Base-by-base conservation (phyloP, 2,888 invertebrate species). In the Tipula vernalis region DNA sequence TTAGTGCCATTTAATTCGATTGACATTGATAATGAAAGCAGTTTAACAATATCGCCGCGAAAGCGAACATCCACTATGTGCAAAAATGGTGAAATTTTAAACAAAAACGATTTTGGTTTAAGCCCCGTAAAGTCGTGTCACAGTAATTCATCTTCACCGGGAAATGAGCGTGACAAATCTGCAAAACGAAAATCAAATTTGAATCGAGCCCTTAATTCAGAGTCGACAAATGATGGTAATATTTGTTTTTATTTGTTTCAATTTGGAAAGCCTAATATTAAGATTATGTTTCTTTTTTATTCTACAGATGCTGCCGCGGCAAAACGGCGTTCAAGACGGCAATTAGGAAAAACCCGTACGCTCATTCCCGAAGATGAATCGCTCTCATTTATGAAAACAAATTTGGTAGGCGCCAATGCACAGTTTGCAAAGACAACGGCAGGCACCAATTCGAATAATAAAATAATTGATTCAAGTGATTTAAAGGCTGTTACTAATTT, bases 111-210 rank as follows among this genome's bases (percentile, higher is more conserved):
- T 83, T 84, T 88, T 28, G 89, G 90, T 39, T 87, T 91, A 87
- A 91, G 90, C 89, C 90, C 86, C 3, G 86, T 86, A 57, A 36
- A 39, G n/a, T 15, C 51, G 39, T 36, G 57, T 86, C 13, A 36
- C n/a, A 86, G 36, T 86, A 51, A 57, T 86, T 51, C 28, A 51
- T 42, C 90, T 87, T 89, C 90, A 88, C 91, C 91, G 87, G 91
- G 90, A 87, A 89, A 89, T 88, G 90, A 90, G 89, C 93, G 93
- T 88, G 95, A 95, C 91, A 95, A 94, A 90, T 94, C 93, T 90
- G 92, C 93, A 88, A 95, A 94, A 91, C 93, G 94, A 88, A 94
- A 94, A 92, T 94, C 94, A 89, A 94, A 94, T 91, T 92, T 94
- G 89, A 95, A 94, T 91, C 93, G 93, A 88, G 93, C 93, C 85